Evolutionary conservation across 2,888 invertebrate genomes (phyloP).

Genomic region (Trypoxylon attenuatum): DNA sequence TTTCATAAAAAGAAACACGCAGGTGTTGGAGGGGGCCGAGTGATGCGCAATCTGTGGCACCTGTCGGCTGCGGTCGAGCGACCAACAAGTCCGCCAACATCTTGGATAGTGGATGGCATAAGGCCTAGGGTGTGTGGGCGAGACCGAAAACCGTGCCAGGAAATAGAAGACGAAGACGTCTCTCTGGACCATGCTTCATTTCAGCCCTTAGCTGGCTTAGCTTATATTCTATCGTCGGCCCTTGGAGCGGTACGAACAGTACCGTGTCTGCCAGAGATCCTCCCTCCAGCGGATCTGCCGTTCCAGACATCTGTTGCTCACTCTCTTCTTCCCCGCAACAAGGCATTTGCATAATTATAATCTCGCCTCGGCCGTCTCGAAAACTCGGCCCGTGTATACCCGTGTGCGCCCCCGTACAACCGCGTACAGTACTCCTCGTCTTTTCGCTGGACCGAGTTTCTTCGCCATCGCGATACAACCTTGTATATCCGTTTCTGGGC

Average conservation of each 20-base stretch:
- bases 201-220: conserved; percentile 43
- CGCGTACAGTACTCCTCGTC: too few species aligned
- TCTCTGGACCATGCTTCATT: conserved; percentile 47
- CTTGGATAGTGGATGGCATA: too few species aligned
- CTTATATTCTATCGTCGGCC: conserved; percentile 48
- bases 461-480: too few species aligned
- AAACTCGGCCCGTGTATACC: conserved; percentile 47
- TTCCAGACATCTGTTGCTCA: conserved; percentile 73
- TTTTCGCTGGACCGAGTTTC: too few species aligned
- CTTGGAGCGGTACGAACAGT: conserved; percentile 30
- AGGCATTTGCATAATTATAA: conserved; percentile 74
- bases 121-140: conserved; percentile 7
- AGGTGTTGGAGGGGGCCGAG: conserved; percentile 33
- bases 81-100: conserved; percentile 40
- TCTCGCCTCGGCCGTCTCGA: conserved; percentile 62
- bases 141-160: conserved; percentile 32
- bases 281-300: conserved; percentile 58
- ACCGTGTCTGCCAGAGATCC: conserved; percentile 28
- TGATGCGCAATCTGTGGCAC: conserved; percentile 52
- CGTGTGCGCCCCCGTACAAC: conserved; percentile 10
- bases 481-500: conserved; percentile 49
- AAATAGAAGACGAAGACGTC: conserved; percentile 34
- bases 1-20: conserved; percentile 58
- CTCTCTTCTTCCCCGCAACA: conserved; percentile 65
- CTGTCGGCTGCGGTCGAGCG: conserved; percentile 43